Evolutionary conservation across 37 sponge, comb jelly and placozoan genomes (phyloP).

Genomic region (Halisarca cf. caerulea): DNA sequence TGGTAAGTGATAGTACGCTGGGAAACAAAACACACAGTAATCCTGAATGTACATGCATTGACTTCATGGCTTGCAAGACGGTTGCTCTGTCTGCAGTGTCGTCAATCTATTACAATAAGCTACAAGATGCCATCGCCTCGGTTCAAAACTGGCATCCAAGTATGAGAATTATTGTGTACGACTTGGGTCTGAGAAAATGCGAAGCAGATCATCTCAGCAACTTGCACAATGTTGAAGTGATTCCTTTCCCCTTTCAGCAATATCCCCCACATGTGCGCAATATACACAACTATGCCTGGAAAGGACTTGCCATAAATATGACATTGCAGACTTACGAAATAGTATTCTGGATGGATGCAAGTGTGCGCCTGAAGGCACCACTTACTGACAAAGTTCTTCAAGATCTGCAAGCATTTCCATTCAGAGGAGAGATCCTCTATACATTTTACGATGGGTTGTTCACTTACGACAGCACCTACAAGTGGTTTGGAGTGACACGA

Average conservation of each 20-base stretch:
- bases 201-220: background rate
- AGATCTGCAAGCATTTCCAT: no score
- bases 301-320: no score
- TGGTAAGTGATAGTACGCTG: no score
- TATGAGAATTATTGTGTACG: background rate
- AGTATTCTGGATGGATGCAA: no score
- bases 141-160: background rate
- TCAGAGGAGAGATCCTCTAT: background rate
- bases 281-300: slow-evolving; percentile 13
- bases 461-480: background rate
- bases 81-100: no score
- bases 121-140: background rate
- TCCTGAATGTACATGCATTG: no score
- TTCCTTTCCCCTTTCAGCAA: background rate
- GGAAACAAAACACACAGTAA: no score
- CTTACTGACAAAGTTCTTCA: no score
- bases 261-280: slow-evolving; percentile 20
- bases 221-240: slow-evolving; percentile 20
- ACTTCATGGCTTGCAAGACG: no score
- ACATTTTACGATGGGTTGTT: background rate
- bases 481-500: background rate
- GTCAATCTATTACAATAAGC: no score
- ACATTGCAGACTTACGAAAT: no score
- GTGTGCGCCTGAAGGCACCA: no score
- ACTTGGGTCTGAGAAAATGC: background rate